Base-by-base conservation (phyloP, 2,888 invertebrate genomes). In the Cosmia trapezina region DNA sequence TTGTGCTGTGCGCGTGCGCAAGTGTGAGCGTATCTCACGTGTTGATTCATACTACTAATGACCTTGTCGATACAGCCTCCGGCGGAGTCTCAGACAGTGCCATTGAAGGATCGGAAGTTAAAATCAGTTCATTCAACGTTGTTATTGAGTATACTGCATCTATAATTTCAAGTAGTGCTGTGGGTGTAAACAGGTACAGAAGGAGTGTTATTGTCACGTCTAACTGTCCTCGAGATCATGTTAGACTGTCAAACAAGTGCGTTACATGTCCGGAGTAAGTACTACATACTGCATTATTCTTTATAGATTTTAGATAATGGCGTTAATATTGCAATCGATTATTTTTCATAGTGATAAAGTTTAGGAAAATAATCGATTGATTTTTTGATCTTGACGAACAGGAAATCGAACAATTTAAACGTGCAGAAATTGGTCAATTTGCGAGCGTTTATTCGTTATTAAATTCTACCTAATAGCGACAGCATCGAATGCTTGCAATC, bases 181-280 rank as follows among this genome's bases (percentile, higher is more conserved):
- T 57, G 9, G 22, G 51, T 66, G 19, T 54, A 4, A 69, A 14
- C 37, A 63, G 63, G n/a, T 28, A 61, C 1, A 72, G 45, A 54
- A 78, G 86, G 7, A 49, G 63, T 17, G 2, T 84, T 17, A 81
- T 86, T 14, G 37, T 2, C 2, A 71, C 54, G 1, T 11, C 37
- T 14, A 56, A 43, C 12, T 84, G 84, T 67, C 22, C 82, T 19
- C 0, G 0, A 33, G 68, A 49, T 19, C 12, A 19, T 41, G 65
- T 73, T 2, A 65, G 70, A 56, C 8, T 81, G 5, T 2, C n/a
- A 4, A 9, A 8, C 17, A 53, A 33, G 47, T 84, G 84, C 33
- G 60, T 74, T 17, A 17, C 60, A 12, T 84, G 84, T 72, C 19
- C 28, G 14, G 19, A 54, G 84, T 84, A 37, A 86, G 84, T 78